phyloP scores from a whole-genome alignment of 1,140 invertebrate species.

The Drosophila setifemur region DNA sequence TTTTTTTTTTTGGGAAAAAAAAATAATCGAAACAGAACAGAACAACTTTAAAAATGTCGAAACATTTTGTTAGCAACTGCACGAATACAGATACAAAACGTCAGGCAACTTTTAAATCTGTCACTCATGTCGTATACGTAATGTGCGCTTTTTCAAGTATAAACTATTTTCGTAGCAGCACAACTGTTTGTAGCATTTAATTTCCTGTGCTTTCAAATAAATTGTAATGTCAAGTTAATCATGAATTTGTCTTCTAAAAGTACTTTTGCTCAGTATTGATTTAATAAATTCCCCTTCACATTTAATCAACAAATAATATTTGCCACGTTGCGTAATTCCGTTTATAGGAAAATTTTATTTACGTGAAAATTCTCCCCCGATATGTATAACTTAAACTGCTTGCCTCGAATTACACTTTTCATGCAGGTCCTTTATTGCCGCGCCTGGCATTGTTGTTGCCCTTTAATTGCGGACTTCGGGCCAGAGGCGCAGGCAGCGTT shows the following conservation, averaged over 20 bases:
- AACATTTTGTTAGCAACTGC: no score
- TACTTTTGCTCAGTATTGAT: background rate
- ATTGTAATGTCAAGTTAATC: no score
- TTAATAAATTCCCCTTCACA: background rate
- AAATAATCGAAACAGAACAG: constrained; percentile 14
- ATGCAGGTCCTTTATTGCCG: constrained; percentile 41
- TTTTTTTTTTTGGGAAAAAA: no score
- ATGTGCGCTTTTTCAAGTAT: no score
- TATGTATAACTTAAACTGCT: constrained; percentile 9
- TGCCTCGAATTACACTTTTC: constrained; percentile 17
- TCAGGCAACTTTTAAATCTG: no score
- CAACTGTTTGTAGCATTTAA: no score
- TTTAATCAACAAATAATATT: constrained; percentile 18
- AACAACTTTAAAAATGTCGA: no score
- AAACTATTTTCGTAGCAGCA: no score
- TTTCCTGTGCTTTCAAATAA: no score
- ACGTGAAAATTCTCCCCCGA: constrained; percentile 7
- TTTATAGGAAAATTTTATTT: constrained; percentile 26
- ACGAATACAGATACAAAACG: no score
- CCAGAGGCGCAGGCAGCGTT: constrained; percentile 12
- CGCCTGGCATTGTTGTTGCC: constrained; percentile 36
- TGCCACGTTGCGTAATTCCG: constrained; percentile 18
- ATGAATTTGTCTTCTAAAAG: no score
- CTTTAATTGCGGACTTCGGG: constrained; percentile 35
- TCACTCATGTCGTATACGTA: no score